A percentile compares a stretch with the other conserved stretches of the same genome.
phyloP scores from a whole-genome alignment of 2,113 vertebrate species.

The Osmerus eperlanus region DNA sequence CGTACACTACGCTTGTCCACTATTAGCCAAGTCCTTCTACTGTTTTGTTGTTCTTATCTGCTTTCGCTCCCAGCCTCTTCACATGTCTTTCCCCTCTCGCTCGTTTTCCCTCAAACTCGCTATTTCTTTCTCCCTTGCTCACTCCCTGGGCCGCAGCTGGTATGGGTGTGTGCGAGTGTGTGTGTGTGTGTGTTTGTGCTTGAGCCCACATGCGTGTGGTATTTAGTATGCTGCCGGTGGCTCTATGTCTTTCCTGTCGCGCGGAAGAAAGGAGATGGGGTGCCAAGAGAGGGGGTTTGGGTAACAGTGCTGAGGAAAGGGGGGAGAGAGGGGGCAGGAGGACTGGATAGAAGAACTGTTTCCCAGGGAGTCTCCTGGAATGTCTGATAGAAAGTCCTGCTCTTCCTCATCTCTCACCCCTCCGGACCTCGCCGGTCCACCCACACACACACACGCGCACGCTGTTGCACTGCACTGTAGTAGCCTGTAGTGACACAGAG shows the following conservation, averaged over 20 bases:
- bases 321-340: background rate
- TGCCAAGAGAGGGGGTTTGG: constrained; percentile 9
- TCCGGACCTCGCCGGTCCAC: background rate
- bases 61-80: background rate
- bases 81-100: background rate
- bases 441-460: too few relatives aligned
- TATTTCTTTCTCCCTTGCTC: constrained; percentile 3
- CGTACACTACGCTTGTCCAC: too few relatives aligned
- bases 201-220: constrained; percentile 8
- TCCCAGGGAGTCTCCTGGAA: constrained; percentile 47
- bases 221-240: constrained; percentile 54
- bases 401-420: constrained; percentile 10
- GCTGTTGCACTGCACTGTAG: too few relatives aligned
- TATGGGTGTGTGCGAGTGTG: background rate
- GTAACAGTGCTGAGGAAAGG: background rate
- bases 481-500: too few relatives aligned
- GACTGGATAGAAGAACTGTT: constrained; percentile 40
- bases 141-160: constrained; percentile 46
- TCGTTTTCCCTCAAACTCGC: background rate
- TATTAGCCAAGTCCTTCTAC: too few relatives aligned
- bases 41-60: too few relatives aligned
- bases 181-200: background rate
- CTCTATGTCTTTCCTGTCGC: constrained; percentile 45
- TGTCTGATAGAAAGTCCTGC: constrained; percentile 38
- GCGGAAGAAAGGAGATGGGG: constrained; percentile 42